A percentile compares a stretch with the other conserved stretches of the same genome.
Conservation (phyloP, 2,797 vertebrate genomes). For the Corythornis leucogaster region DNA sequence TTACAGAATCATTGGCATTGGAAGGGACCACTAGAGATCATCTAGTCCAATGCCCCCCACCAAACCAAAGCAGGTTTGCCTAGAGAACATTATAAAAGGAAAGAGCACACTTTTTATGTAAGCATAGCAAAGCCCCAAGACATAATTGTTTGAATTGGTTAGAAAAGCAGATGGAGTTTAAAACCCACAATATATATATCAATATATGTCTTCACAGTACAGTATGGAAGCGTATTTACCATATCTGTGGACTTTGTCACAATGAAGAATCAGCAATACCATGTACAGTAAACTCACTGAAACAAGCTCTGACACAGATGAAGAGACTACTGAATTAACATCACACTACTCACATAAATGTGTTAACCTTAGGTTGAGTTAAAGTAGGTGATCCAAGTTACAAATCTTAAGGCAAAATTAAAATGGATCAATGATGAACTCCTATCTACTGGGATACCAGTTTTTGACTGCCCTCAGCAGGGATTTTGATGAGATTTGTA, state of each 20-base stretch:
- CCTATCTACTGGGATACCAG: neutral
- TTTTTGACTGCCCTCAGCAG: neutral
- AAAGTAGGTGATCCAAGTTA: neutral
- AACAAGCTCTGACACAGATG: neutral
- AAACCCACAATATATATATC: neutral
- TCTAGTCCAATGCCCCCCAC: too few species aligned
- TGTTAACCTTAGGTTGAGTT: neutral
- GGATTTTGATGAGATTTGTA: neutral
- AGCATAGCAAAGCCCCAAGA: neutral
- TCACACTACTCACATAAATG: fast-evolving
- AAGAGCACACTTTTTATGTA: neutral
- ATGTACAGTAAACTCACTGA: neutral
- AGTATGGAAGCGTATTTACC: neutral
- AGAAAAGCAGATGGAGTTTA: neutral
- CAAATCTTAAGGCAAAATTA: neutral
- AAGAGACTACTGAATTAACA: neutral
- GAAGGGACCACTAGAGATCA: too few species aligned
- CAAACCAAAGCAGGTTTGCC: too few species aligned
- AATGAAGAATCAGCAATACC: neutral
- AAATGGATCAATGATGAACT: neutral
- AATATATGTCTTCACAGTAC: neutral
- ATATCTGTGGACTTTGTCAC: neutral
- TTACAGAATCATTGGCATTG: too few species aligned
- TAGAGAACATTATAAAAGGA: neutral
- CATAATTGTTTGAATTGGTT: neutral